Evolutionary conservation across 2,113 vertebrate species (phyloP), one percentile per base, ranked within the genome.

Genomic region (Onychorhynchus coronatus): DNA sequence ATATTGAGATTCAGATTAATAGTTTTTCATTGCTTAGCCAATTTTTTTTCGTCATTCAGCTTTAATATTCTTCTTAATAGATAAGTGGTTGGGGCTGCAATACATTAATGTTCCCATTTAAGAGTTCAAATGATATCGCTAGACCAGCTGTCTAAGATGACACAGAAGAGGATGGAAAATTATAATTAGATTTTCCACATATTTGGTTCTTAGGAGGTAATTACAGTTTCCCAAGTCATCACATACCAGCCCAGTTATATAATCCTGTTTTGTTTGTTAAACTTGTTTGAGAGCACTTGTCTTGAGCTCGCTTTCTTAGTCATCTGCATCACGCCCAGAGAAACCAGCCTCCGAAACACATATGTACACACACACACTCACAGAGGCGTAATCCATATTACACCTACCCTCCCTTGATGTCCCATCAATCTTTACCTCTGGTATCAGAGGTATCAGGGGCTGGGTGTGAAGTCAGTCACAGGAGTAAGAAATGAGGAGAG

Each of bases 221-320:
- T 85, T 89, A 85, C 71, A 82, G 62, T 58, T 95, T 73, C 84
- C 71, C 53, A 93, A 93, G 66, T 89, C 92, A 85, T 75, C 72
- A 52, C 83, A 80, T 86, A 93, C 92, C 92, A 89, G 82, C 62
- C 87, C 89, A 91, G 56, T 95, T 92, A 92, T 62, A 92, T 85
- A 92, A 96, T 41, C 95, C 78, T 61, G 97, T 93, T 97, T 79
- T 80, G 94, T 96, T 94, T 96, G 97, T 84, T 93, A 74, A 93
- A 96, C 96, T 96, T 90, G 95, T 96, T 97, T 91, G 68, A 87
- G 75, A 93, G 52, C 72, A 65, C 91, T 91, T 91, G 70, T 94
- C 61, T 93, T 30, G 18, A 91, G 67, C 77, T 89, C 1, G 2
- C 30, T 83, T 81, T 63, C 88, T 96, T 95, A 95, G 88, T 94